Evolutionary conservation across 2,797 vertebrate species (phyloP), one percentile per base, ranked within the genome.

Genomic region (Carcharodon carcharias): DNA sequence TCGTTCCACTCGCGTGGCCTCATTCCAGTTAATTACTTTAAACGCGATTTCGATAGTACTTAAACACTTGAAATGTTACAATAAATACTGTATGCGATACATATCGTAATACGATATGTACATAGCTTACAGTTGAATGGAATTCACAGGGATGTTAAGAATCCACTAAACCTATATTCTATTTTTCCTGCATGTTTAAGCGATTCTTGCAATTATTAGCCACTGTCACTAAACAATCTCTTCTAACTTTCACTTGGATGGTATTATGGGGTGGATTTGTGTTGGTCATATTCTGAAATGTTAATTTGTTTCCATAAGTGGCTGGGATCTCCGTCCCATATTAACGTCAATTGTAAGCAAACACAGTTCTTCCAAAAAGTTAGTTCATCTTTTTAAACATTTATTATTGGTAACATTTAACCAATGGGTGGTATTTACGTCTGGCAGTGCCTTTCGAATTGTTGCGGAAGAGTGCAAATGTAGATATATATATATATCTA

Each of bases 1-100:
- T 96, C 97, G 0, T 97, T 97, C 96, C 97, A 97, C 98, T 98
- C 98, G 97, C 98, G 98, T 98, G 98, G 98, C 98, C 98, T 98
- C 98, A 98, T 98, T 96, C 97, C 97, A 97, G 96, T 73, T 98
- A 98, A 98, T 98, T 98, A 97, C 97, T 98, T 97, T 97, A 97
- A 96, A 96, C 87, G 96, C 96, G 96, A 96, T 97, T 97, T 96
- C 96, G 77, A 85, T 96, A 97, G 97, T 97, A 69, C 92, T 45
- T 67, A 54, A 92, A 56, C 94, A 77, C 94, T 21, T 77, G 77
- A 35, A 31, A 77, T 54, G 16, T 77, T 77, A 77, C 94, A 73
- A 93, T 61, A 54, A 69, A 54, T 35, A 56, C 14, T 88, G 11
- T 4, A 88, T 61, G 45, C 45, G 45, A 50, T 50, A 50, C 45